A percentile compares a stretch with the other conserved stretches of the same genome.
These are phyloP conservation scores for Drosophila trapezifrons DNA, from an alignment of 1,140 invertebrate species.

Conservation along the genomic window DNA sequence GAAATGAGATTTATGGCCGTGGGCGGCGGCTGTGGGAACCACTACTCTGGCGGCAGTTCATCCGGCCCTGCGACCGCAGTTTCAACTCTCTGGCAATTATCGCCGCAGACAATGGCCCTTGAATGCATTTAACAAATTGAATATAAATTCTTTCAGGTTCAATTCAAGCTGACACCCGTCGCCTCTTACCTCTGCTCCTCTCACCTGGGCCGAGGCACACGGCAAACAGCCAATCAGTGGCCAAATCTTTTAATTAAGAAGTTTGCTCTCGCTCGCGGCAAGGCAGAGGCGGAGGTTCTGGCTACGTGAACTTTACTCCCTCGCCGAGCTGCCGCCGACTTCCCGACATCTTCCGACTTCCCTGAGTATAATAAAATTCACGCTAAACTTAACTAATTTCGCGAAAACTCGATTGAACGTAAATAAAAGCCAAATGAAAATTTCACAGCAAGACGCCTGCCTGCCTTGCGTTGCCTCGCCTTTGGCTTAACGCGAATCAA, in stretches of 20 bases:
- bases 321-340: neutral
- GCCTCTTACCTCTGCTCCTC: neutral
- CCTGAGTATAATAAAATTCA: slow-evolving; percentile 53
- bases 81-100: slow-evolving; percentile 34
- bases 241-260: slow-evolving; percentile 69
- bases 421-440: slow-evolving; percentile 64
- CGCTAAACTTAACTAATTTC: slow-evolving; percentile 68
- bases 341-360: too few species aligned
- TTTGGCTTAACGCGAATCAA: slow-evolving; percentile 47
- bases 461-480: slow-evolving; percentile 5
- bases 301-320: slow-evolving; percentile 7
- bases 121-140: slow-evolving; percentile 63
- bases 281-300: neutral
- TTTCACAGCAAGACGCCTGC: slow-evolving; percentile 51
- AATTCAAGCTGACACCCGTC: neutral
- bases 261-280: slow-evolving; percentile 34
- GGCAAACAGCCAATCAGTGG: slow-evolving; percentile 55
- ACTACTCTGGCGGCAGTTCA: slow-evolving; percentile 17
- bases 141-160: slow-evolving; percentile 40
- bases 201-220: neutral
- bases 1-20: slow-evolving; percentile 35
- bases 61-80: slow-evolving; percentile 19
- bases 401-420: slow-evolving; percentile 64
- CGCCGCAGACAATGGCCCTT: slow-evolving; percentile 39
- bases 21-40: neutral